Conservation (phyloP, 2,797 vertebrate species). For the Onychomys arenicola region DNA sequence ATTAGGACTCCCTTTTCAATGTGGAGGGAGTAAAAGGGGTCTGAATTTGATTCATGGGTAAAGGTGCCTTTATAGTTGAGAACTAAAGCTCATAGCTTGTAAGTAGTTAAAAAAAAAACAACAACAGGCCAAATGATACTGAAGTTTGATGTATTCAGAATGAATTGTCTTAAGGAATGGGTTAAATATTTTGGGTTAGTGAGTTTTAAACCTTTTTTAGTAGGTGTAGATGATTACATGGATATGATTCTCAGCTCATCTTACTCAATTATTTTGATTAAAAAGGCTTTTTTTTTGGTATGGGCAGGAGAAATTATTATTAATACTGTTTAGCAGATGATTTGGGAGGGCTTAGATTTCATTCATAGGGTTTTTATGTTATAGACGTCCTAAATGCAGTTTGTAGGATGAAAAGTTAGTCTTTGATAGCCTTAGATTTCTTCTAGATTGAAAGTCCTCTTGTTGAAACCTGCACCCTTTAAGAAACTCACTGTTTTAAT, state of each 20-base stretch:
- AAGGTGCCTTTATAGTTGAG: neutral
- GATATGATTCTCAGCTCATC: neutral
- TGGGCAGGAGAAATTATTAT: neutral
- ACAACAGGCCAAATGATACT: neutral
- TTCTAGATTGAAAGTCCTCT: conserved; percentile 25
- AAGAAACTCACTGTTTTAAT: neutral
- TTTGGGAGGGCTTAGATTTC: conserved; percentile 16
- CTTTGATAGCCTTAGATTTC: neutral
- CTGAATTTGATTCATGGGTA: neutral
- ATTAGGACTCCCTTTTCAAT: neutral
- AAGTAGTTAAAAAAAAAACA: neutral
- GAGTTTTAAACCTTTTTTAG: neutral
- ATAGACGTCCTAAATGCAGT: neutral
- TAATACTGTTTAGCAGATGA: neutral
- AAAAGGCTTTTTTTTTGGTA: neutral
- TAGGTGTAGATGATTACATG: neutral
- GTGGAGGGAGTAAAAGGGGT: neutral
- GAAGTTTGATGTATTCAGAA: neutral
- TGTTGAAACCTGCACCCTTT: neutral
- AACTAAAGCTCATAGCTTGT: neutral
- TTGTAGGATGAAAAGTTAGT: conserved; percentile 3
- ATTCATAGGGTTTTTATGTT: neutral
- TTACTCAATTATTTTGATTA: neutral
- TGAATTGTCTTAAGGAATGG: neutral
- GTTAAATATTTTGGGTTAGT: conserved; percentile 37